Percentiles rank a stretch among this genome's conserved stretches.
Evolutionary conservation across 2,113 vertebrate species (phyloP).

Genomic region (Lycaon pictus): DNA sequence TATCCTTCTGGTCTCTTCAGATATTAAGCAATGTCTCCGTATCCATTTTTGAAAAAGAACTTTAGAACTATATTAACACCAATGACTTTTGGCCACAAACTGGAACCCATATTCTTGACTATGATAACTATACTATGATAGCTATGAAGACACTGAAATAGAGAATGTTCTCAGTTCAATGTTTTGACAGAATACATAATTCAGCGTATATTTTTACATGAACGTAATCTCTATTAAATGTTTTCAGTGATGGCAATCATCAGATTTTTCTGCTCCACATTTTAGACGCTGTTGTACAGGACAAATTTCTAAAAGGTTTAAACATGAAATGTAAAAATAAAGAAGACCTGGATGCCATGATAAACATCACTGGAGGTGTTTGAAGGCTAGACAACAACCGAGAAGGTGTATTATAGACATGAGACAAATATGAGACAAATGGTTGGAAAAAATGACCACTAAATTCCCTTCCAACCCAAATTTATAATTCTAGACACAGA

Average conservation of each 20-base stretch:
- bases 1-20: background rate
- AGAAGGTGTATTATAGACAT: background rate
- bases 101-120: background rate
- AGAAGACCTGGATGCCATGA: background rate
- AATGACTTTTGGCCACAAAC: background rate
- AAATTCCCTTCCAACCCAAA: constrained; percentile 32
- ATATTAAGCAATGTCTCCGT: background rate
- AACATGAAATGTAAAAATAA: constrained; percentile 15
- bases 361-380: background rate
- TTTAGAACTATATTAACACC: constrained; percentile 22
- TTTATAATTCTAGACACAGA: constrained; percentile 17
- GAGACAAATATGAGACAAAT: background rate
- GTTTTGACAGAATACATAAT: background rate
- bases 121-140: background rate
- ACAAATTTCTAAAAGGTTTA: constrained; percentile 26
- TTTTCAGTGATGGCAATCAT: constrained; percentile 10
- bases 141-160: constrained; percentile 37
- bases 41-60: constrained; percentile 32
- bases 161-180: background rate
- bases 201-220: background rate
- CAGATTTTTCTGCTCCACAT: constrained; percentile 40
- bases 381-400: background rate
- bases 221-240: background rate
- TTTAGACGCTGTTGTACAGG: background rate
- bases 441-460: constrained; percentile 17